A percentile compares a stretch with the other conserved stretches of the same genome.
These are phyloP conservation scores for Halcyon malimbica DNA, from an alignment of 2,113 vertebrate species.

Conservation along the genomic window DNA sequence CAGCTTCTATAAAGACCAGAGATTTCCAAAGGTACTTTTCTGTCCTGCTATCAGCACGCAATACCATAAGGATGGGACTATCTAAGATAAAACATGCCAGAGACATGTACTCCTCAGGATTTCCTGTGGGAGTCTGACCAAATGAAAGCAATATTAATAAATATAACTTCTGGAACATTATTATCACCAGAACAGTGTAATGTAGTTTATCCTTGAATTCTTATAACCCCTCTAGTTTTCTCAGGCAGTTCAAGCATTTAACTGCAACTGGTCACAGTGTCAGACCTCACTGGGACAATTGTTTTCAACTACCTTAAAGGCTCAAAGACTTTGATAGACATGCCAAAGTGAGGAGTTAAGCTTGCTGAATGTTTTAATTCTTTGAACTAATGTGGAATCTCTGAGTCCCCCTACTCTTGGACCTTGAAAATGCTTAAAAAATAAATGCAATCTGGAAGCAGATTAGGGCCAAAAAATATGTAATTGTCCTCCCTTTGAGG, in stretches of 20 bases:
- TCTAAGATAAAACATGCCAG: slow-evolving; percentile 81
- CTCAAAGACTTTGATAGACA: slow-evolving; percentile 70
- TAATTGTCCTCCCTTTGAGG: slow-evolving; percentile 44
- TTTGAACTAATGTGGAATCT: slow-evolving; percentile 62
- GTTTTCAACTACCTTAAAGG: slow-evolving; percentile 78
- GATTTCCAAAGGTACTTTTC: slow-evolving; percentile 79
- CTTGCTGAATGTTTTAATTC: slow-evolving; percentile 72
- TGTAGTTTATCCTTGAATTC: slow-evolving; percentile 74
- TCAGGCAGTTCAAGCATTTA: slow-evolving; percentile 74
- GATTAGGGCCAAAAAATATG: slow-evolving; percentile 39
- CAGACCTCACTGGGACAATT: slow-evolving; percentile 73
- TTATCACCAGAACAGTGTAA: slow-evolving; percentile 71
- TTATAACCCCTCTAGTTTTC: slow-evolving; percentile 69
- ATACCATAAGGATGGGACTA: slow-evolving; percentile 76
- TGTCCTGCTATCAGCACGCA: slow-evolving; percentile 71
- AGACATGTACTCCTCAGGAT: slow-evolving; percentile 77
- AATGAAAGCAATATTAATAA: slow-evolving; percentile 83
- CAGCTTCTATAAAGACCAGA: slow-evolving; percentile 79
- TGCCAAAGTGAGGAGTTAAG: slow-evolving; percentile 67
- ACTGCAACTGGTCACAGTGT: slow-evolving; percentile 67
- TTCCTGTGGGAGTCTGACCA: slow-evolving; percentile 82
- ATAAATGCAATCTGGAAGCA: slow-evolving; percentile 59
- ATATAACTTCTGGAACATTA: slow-evolving; percentile 81
- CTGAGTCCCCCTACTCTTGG: slow-evolving; percentile 21
- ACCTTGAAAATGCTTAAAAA: slow-evolving; percentile 71